Evolutionary conservation across 2,797 vertebrate genomes (phyloP).

Genomic region (Ataeniobius toweri): DNA sequence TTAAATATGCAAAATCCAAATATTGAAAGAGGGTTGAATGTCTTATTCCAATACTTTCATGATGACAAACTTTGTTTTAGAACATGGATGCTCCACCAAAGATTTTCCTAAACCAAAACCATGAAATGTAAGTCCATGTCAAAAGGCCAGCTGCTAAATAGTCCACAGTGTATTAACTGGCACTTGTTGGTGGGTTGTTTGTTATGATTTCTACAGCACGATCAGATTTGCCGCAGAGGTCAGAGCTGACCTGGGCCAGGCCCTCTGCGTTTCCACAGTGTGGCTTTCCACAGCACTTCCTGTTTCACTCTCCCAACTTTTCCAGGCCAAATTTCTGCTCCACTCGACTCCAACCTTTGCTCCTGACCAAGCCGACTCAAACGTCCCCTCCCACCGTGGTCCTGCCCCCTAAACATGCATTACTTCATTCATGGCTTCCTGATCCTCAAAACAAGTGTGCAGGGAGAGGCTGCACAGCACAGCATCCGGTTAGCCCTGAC

Average conservation of each 20-base stretch:
- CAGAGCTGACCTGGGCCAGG: slow-evolving; percentile 50
- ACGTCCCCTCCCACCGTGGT: slow-evolving; percentile 28
- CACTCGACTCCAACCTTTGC: slow-evolving; percentile 60
- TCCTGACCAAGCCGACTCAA: slow-evolving; percentile 42
- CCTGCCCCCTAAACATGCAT: slow-evolving; percentile 40
- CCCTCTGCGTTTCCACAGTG: slow-evolving; percentile 60
- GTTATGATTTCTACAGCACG: slow-evolving; percentile 70
- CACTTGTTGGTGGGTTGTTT: slow-evolving; percentile 50
- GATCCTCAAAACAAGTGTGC: slow-evolving; percentile 50
- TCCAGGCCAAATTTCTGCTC: slow-evolving; percentile 62
- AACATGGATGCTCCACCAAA: slow-evolving; percentile 22
- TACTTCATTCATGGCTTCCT: slow-evolving; percentile 66
- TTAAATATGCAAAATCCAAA: neutral
- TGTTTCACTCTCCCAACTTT: slow-evolving; percentile 75
- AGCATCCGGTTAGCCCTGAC: slow-evolving; percentile 29
- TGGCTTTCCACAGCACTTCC: slow-evolving; percentile 70
- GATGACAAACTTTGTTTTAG: neutral
- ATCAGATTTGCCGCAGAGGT: slow-evolving; percentile 73
- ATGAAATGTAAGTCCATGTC: slow-evolving; percentile 48
- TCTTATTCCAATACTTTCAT: neutral
- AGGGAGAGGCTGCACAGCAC: slow-evolving; percentile 19
- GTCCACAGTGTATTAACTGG: slow-evolving; percentile 60
- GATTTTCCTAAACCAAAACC: slow-evolving; percentile 46
- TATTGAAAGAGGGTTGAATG: neutral
- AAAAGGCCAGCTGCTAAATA: slow-evolving; percentile 57